Base-by-base conservation (phyloP, 2,113 vertebrate species). In the Athene cunicularia region DNA sequence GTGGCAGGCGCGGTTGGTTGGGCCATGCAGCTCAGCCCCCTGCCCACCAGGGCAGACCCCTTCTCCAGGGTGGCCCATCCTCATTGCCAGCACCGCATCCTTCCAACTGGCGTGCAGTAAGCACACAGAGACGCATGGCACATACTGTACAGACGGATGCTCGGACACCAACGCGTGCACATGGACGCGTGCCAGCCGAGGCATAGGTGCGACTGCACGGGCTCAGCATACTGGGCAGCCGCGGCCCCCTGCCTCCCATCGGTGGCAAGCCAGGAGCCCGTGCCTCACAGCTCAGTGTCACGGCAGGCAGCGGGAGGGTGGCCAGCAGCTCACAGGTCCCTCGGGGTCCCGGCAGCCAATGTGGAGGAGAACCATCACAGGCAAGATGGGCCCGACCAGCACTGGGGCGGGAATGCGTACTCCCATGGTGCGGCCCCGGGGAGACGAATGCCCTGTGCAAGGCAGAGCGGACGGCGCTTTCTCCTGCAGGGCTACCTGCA, bases 391-490 rank as follows among this genome's bases (percentile, higher is more conserved):
- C 85, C 80, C 2, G 20, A 23, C 27, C 1, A 0, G 70, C 68
- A 81, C 33, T 4, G 0, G 49, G 32, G 32, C 32, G 43, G 68
- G 30, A 62, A 39, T 1, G 3, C 30, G 33, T 71, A 13, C 45
- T 58, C 71, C 76, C 11, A 0, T 0, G 0, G 62, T 1, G 2
- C 2, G 2, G 49, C 24, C 28, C 58, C 12, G 1, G 52, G 32
- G 49, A 72, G 35, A 28, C 1, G 3, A n/a, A 8, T 0, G 5
- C 39, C 80, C 80, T 2, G 17, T 12, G 0, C 32, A 1, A 0
- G 5, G 47, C 4, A 39, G 59, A 84, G n/a, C 55, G 2, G 23
- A 74, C 3, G 1, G 52, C 0, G 0, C 11, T 5, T 75, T 80
- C 86, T 92, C 63, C 67, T 3, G 3, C 74, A 18, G 53, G 64